Conservation (phyloP, 2,113 vertebrate genomes). For the Pimephales promelas region DNA sequence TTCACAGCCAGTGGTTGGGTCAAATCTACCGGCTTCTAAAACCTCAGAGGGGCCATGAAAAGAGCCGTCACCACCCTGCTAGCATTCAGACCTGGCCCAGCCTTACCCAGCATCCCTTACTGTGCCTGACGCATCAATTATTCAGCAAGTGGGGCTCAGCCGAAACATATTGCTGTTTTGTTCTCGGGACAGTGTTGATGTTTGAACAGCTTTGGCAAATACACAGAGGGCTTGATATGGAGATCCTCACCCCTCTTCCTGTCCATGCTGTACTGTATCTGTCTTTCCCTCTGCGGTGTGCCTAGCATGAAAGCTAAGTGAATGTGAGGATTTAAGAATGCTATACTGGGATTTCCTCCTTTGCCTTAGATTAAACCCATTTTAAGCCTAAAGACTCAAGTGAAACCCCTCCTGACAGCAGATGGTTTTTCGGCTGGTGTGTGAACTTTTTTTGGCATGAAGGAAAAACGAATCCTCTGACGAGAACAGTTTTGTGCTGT, state of each 20-base stretch:
- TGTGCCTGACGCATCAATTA: conserved; percentile 36
- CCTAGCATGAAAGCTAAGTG: conserved; percentile 16
- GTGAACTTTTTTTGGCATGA: neutral
- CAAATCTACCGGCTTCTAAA: neutral
- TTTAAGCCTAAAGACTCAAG: conserved; percentile 28
- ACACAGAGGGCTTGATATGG: conserved; percentile 18
- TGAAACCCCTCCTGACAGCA: conserved; percentile 1
- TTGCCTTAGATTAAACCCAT: conserved; percentile 31
- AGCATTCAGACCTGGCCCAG: conserved; percentile 11
- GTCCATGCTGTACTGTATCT: conserved; percentile 15
- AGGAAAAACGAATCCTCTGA: neutral
- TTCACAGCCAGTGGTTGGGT: conserved; percentile 30
- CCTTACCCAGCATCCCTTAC: neutral
- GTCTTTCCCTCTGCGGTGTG: conserved; percentile 13
- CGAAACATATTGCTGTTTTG: conserved; percentile 40
- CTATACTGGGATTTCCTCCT: conserved; percentile 30
- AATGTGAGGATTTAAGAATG: conserved; percentile 18
- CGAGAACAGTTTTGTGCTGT: conserved; percentile 4
- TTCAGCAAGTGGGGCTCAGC: conserved; percentile 43
- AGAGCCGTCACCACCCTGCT: neutral
- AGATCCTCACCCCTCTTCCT: conserved; percentile 17
- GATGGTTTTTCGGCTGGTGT: conserved; percentile 8
- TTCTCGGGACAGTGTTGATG: conserved; percentile 6
- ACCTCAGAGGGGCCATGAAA: neutral
- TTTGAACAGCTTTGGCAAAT: conserved; percentile 44